phyloP scores from a whole-genome alignment of 1,140 invertebrate species.

The Drosophila repletoides region DNA sequence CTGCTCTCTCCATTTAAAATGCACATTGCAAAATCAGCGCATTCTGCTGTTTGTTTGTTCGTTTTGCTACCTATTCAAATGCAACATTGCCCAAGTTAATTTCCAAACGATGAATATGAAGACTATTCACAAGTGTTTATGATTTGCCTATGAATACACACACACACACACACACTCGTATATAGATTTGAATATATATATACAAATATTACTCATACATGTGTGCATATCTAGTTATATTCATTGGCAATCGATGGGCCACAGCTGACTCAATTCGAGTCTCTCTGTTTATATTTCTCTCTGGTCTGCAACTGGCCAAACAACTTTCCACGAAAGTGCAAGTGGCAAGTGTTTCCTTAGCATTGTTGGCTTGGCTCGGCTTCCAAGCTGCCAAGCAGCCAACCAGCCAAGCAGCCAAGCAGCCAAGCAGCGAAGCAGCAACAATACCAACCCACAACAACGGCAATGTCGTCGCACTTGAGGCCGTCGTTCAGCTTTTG shows the following conservation, averaged over 20 bases:
- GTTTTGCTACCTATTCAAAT: conserved; percentile 34
- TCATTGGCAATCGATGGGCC: not conserved
- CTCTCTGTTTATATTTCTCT: conserved; percentile 20
- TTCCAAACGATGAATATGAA: conserved; percentile 46
- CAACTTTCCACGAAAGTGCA: conserved; percentile 80
- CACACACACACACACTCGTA: conserved; percentile 13
- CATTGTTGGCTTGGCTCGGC: conserved; percentile 72
- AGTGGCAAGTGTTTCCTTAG: conserved; percentile 78
- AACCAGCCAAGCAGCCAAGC: not conserved
- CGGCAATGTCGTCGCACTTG: conserved; percentile 50
- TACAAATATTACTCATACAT: too few relatives aligned
- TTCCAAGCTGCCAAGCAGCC: not conserved
- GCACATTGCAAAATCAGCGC: conserved; percentile 32
- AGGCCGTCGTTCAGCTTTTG: conserved; percentile 9
- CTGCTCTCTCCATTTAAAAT: conserved; percentile 16
- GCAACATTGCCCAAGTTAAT: conserved; percentile 39
- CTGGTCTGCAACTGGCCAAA: conserved; percentile 44
- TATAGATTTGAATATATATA: not conserved
- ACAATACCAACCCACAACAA: conserved; percentile 6
- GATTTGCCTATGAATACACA: not conserved
- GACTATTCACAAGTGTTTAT: conserved; percentile 1
- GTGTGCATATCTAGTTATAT: too few relatives aligned
- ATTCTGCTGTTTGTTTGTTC: conserved; percentile 13
- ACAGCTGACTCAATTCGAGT: conserved; percentile 18
- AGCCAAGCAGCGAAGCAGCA: not conserved